Percentiles rank a stretch among this genome's conserved stretches.
These are phyloP conservation scores for Tipula unca DNA, from an alignment of 2,888 invertebrate species.

Conservation along the genomic window DNA sequence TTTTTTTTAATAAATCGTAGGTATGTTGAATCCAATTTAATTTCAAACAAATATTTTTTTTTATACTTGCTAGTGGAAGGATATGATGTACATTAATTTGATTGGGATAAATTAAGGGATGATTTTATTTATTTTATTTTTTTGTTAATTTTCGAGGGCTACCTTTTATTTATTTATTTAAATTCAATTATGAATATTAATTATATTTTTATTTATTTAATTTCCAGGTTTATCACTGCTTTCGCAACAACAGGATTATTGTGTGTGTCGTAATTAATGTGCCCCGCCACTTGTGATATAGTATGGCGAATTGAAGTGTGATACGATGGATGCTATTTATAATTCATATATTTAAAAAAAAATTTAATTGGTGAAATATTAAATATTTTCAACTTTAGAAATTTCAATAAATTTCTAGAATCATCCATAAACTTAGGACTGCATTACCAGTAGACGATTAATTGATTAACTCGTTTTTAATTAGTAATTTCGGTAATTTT, in stretches of 20 bases:
- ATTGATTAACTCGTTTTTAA: no score
- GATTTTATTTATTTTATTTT: not conserved
- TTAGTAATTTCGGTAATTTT: no score
- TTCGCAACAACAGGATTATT: not conserved
- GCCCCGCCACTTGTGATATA: not conserved
- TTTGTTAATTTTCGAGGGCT: not conserved
- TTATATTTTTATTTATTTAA: slow-evolving; percentile 8
- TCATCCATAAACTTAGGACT: no score
- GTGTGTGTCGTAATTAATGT: not conserved
- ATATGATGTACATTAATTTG: not conserved
- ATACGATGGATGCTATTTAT: no score
- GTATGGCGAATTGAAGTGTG: no score
- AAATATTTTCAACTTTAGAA: no score
- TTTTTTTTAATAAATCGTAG: not conserved
- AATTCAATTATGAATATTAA: slow-evolving; percentile 8
- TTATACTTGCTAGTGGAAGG: not conserved
- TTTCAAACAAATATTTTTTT: not conserved
- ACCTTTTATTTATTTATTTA: not conserved
- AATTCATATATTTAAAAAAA: no score
- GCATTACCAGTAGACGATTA: no score
- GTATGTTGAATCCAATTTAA: not conserved
- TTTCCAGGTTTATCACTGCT: not conserved
- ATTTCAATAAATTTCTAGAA: no score
- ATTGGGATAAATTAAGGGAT: slow-evolving; percentile 14
- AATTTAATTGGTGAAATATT: no score